Percentiles rank a stretch among this genome's conserved stretches.
Conservation (phyloP, 23 tunicate species). For the Ciona savignyi region DNA sequence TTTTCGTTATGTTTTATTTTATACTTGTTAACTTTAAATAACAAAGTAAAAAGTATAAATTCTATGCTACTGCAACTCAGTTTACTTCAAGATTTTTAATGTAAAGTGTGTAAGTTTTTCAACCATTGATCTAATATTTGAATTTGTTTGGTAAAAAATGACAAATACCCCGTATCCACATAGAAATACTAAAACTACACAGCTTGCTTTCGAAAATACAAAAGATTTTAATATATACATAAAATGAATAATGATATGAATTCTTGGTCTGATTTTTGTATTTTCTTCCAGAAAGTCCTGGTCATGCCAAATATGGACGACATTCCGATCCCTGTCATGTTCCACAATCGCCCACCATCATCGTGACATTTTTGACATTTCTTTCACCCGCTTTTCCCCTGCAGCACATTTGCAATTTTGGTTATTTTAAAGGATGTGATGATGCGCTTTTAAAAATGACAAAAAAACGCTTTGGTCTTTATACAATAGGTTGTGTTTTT, state of each 20-base stretch:
- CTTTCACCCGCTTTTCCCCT: neutral
- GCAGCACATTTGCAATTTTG: too few species aligned
- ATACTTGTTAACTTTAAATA: neutral
- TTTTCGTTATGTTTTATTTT: neutral
- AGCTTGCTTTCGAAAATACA: too few species aligned
- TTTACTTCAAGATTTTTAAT: too few species aligned
- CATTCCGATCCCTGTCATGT: slow-evolving; percentile 73
- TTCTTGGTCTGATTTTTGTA: neutral
- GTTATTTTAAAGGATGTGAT: too few species aligned
- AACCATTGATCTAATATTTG: too few species aligned
- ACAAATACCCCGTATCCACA: neutral
- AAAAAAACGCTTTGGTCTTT: too few species aligned
- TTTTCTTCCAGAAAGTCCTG: slow-evolving; percentile 53
- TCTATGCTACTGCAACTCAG: too few species aligned
- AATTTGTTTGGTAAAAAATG: neutral
- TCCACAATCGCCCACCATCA: slow-evolving; percentile 37
- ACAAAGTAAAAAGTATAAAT: neutral
- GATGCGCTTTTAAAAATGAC: too few species aligned
- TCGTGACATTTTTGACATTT: neutral
- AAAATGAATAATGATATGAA: neutral
- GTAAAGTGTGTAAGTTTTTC: too few species aligned
- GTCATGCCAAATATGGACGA: slow-evolving; percentile 95
- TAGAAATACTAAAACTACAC: neutral
- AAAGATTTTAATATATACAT: too few species aligned
- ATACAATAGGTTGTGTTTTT: too few species aligned